phyloP scores from a whole-genome alignment of 2,888 invertebrate genomes.

The Eupithecia vulgata region DNA sequence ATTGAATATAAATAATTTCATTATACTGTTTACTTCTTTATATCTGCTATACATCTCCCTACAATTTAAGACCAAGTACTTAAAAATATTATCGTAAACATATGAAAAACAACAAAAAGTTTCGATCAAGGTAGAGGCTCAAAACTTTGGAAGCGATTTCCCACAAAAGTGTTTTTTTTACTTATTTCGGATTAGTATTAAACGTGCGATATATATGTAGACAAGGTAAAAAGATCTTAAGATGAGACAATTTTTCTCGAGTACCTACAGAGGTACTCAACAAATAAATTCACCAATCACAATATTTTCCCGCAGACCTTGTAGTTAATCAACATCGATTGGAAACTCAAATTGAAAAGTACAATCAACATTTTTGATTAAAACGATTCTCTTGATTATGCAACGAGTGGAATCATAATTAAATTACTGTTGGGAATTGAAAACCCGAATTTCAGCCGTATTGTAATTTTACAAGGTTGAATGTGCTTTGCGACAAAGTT shows the following conservation, averaged over 20 bases:
- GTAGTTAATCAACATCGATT: not conserved
- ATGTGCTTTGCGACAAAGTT: conserved; percentile 6
- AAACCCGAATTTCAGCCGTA: conserved; percentile 12
- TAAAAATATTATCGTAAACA: no score
- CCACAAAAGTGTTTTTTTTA: no score
- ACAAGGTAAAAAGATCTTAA: no score
- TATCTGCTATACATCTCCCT: no score
- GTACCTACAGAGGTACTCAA: not conserved
- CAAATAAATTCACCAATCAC: not conserved
- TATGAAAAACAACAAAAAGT: no score
- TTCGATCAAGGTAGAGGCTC: no score
- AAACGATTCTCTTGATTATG: conserved; percentile 21
- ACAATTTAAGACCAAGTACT: no score
- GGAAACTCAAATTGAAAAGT: conserved; percentile 1
- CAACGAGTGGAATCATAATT: conserved; percentile 16
- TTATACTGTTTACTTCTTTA: no score
- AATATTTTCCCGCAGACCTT: not conserved
- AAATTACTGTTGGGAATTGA: not conserved
- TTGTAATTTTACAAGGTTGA: not conserved
- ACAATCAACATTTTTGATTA: conserved; percentile 20
- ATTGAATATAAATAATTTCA: no score
- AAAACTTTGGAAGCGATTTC: no score
- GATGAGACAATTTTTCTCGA: not conserved
- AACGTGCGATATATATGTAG: no score
- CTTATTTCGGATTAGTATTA: no score